Evolutionary conservation across 2,888 invertebrate genomes (phyloP), one percentile per base, ranked within the genome.

Genomic region (Thysanoteuthis rhombus): DNA sequence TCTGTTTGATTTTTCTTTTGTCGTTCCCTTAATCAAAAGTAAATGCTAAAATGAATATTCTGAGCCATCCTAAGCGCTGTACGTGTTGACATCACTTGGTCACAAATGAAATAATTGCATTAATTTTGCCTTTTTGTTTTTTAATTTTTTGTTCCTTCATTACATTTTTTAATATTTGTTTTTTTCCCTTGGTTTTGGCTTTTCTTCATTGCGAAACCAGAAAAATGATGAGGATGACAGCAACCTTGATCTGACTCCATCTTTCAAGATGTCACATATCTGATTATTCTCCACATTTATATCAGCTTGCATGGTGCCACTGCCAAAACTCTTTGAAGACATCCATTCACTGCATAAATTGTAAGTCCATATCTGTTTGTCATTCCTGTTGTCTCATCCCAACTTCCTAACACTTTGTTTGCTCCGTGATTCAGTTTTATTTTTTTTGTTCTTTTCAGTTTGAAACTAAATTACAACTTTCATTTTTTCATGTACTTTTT

Each of bases 261-360:
- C 75, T 75, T 75, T 75, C n/a, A 75, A 75, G 75, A 75, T 75
- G 75, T 75, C 75, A 75, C 75, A 75, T 75, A 75, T 75, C 75
- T 75, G 75, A 75, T n/a, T 75, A 75, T n/a, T 75, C 75, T 75
- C 75, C 75, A 75, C 75, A 75, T 75, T 75, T n/a, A n/a, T 75
- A 75, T 75, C 75, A 75, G 75, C 75, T 75, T 75, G 75, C 75
- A 75, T 75, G 75, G 75, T 75, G 75, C 75, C 75, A 75, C 75
- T 75, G 25, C 75, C 75, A 75, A 75, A n/a, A 75, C 19, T n/a
- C 75, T 75, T 75, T 75, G 75, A 75, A 16, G 75, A 75, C 75
- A 75, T 75, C 75, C 75, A 75, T 75, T 75, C 75, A 75, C 75
- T 75, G 75, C 75, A 75, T 75, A 75, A 75, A 75, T 75, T 75